Evolutionary conservation across 2,113 vertebrate genomes (phyloP), one percentile per base, ranked within the genome.

Genomic region (Oryzias melastigma): DNA sequence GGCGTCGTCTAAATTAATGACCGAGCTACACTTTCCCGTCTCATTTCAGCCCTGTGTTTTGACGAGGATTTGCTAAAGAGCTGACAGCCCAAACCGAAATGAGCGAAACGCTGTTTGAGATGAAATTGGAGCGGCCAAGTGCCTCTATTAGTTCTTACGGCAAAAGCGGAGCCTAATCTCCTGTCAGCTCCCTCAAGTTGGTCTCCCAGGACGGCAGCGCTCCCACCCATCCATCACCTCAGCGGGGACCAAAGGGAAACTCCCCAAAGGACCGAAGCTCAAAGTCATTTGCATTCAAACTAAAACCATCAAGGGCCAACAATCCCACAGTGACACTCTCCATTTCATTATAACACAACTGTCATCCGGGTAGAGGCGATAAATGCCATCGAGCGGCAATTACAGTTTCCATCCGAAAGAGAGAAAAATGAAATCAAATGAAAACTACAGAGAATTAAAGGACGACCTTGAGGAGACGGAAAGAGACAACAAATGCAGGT

Each of bases 201-300:
- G 60, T 85, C 82, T 71, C 78, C 73, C 68, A 73, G 81, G 77
- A 82, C 76, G 50, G 5, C 25, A 56, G 71, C 35, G 47, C 64
- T 78, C 65, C 79, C 77, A 62, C 72, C 83, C 79, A 83, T 85
- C 81, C 83, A 82, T 86, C 85, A 87, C 72, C 83, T 81, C 83
- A 71, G 73, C 71, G 12, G 80, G 80, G 77, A 82, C 77, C 73
- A 71, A 79, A 72, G 59, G 62, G 52, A 82, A 75, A 69, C 75
- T 78, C 82, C 75, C 75, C 68, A 49, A 70, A 75, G 83, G 71
- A 68, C 59, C 14, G 52, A 55, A 75, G 86, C 87, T 86, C 82
- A 79, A 68, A 73, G 73, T 59, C 77, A 80, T 87, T 83, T 86
- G 87, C 79, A 86, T 89, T 85, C 65, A 73, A 75, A 62, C 79